Conservation (phyloP, 1,140 invertebrate genomes). For the Drosophila pseudoananassae region DNA sequence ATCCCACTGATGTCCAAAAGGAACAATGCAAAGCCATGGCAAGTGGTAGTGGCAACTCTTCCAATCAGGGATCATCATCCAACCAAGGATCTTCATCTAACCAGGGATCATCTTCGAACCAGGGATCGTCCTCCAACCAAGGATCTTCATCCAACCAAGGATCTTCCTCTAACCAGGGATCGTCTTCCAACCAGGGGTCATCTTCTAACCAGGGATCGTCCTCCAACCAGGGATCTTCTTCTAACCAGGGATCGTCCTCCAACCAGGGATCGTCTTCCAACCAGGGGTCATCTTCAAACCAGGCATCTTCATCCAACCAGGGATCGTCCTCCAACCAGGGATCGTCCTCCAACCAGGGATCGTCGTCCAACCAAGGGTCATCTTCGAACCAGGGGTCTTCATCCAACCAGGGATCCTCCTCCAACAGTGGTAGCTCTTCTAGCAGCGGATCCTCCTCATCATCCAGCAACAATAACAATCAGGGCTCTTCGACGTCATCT, state of each 20-base stretch:
- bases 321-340: constrained; percentile 40
- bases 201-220: constrained; percentile 43
- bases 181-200: constrained; percentile 39
- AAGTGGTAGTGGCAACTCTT: constrained; percentile 29
- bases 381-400: constrained; percentile 39
- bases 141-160: constrained; percentile 47
- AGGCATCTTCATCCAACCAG: constrained; percentile 34
- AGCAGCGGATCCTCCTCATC: constrained; percentile 4
- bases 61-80: constrained; percentile 45
- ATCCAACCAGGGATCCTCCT: constrained; percentile 37
- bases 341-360: constrained; percentile 40
- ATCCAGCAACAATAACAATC: constrained; percentile 27
- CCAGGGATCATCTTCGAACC: constrained; percentile 26
- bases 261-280: constrained; percentile 41
- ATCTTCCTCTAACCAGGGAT: constrained; percentile 28
- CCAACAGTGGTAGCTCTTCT: not conserved
- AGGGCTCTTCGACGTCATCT: constrained; percentile 35
- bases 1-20: constrained; percentile 86
- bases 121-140: constrained; percentile 34
- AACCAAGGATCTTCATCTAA: constrained; percentile 40
- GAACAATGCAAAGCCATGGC: constrained; percentile 86
- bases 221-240: not conserved
- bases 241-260: constrained; percentile 14
- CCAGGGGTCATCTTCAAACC: constrained; percentile 22
- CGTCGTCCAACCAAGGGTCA: constrained; percentile 43